A percentile compares a stretch with the other conserved stretches of the same genome.
Conservation (phyloP, 1,140 invertebrate genomes). For the Drosophila quadrilineata region DNA sequence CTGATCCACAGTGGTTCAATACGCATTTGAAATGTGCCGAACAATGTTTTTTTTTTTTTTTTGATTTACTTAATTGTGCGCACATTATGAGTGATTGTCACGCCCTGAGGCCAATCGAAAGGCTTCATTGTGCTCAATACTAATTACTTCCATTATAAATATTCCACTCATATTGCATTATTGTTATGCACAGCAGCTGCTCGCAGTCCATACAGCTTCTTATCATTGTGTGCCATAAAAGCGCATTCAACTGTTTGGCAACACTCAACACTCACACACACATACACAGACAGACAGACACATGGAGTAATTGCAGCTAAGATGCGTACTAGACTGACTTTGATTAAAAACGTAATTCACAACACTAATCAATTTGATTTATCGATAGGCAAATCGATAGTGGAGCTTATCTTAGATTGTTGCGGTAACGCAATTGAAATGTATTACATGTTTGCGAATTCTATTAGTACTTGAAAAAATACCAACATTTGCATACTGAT, state of each 20-base stretch:
- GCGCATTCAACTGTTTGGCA: constrained; percentile 67
- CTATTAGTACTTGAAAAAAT: no score
- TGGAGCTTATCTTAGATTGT: no score
- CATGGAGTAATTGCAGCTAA: no score
- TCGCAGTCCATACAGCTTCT: constrained; percentile 4
- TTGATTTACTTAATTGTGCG: no score
- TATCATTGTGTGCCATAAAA: constrained; percentile 43
- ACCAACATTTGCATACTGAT: no score
- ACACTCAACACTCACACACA: not conserved
- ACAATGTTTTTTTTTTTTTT: no score
- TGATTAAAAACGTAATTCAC: no score
- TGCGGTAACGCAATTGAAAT: no score
- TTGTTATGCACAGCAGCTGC: constrained; percentile 45
- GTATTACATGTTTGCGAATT: no score
- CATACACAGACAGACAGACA: not conserved
- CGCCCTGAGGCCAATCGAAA: constrained; percentile 31
- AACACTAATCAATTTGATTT: no score
- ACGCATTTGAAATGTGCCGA: constrained; percentile 9
- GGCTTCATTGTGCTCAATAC: constrained; percentile 56
- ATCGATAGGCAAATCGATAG: no score
- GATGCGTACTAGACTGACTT: no score
- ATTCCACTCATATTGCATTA: constrained; percentile 48
- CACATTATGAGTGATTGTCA: not conserved
- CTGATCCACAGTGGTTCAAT: constrained; percentile 34
- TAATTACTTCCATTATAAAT: constrained; percentile 67